Percentiles rank a stretch among this genome's conserved stretches.
Evolutionary conservation across 2,888 invertebrate genomes (phyloP).

Genomic region (Galerucella calmariensis): DNA sequence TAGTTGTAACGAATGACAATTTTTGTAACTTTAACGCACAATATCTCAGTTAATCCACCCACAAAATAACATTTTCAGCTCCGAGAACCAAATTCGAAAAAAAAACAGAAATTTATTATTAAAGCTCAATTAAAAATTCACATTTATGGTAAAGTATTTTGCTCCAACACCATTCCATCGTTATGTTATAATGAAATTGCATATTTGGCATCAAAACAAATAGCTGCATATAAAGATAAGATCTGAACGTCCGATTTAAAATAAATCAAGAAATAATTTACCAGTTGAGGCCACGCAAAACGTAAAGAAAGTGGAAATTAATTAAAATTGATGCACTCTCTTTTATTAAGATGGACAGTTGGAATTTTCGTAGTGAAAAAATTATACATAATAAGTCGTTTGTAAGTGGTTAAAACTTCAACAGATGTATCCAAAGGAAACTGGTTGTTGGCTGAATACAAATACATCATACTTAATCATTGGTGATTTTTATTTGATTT

Average conservation of each 20-base stretch:
- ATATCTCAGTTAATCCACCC: no score
- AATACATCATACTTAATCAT: conserved; percentile 33
- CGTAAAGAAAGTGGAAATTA: conserved; percentile 27
- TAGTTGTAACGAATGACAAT: no score
- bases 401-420: conserved; percentile 29
- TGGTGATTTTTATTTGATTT: conserved; percentile 1
- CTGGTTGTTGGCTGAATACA: conserved; percentile 29
- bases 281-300: neutral
- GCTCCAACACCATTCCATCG: no score
- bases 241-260: neutral
- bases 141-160: no score
- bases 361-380: conserved; percentile 26
- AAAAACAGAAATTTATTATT: no score
- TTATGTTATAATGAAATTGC: neutral
- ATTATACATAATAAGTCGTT: conserved; percentile 26
- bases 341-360: conserved; percentile 30
- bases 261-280: neutral
- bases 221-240: neutral
- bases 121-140: no score
- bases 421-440: conserved; percentile 34
- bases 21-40: no score
- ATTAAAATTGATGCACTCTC: conserved; percentile 34
- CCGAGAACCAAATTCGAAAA: no score
- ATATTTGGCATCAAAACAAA: neutral
- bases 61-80: no score